A percentile compares a stretch with the other conserved stretches of the same genome.
Evolutionary conservation across 2,888 invertebrate species (phyloP).

Genomic region (Disparrhopalites patrizii): DNA sequence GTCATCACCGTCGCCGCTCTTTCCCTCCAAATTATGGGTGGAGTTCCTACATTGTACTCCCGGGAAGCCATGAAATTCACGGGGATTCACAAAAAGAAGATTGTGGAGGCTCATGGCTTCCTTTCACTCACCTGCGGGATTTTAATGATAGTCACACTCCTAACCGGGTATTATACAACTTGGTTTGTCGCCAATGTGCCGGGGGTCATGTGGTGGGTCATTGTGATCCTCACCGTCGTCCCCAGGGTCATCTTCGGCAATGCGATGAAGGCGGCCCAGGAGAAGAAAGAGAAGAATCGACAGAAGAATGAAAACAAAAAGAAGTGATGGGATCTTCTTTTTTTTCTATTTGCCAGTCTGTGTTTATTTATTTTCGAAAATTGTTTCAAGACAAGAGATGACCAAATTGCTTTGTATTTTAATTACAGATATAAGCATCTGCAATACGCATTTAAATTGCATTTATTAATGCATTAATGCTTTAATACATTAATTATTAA

Average conservation of each 20-base stretch:
- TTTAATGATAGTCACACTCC: background rate
- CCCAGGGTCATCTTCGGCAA: background rate
- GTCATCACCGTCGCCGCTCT: background rate
- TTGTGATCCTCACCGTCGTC: background rate
- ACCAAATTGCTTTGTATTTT: too few species aligned
- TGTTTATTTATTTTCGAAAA: too few species aligned
- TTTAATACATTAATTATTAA: too few species aligned
- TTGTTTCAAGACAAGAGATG: too few species aligned
- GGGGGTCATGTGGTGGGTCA: background rate
- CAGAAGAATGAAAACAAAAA: too few species aligned
- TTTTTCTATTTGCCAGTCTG: too few species aligned
- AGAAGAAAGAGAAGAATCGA: background rate
- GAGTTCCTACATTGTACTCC: background rate
- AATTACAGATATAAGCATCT: too few species aligned
- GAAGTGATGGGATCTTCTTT: too few species aligned
- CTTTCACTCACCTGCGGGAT: background rate
- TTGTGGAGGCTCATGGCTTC: background rate
- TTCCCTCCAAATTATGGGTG: background rate
- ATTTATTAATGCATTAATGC: too few species aligned
- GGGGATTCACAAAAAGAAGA: slow-evolving; percentile 1
- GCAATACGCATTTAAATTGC: too few species aligned
- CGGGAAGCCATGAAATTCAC: background rate
- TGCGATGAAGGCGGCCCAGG: background rate
- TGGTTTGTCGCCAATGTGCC: background rate
- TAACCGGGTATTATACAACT: background rate